Conservation (phyloP, 2,888 invertebrate genomes). For the Cerceris ruficornis region DNA sequence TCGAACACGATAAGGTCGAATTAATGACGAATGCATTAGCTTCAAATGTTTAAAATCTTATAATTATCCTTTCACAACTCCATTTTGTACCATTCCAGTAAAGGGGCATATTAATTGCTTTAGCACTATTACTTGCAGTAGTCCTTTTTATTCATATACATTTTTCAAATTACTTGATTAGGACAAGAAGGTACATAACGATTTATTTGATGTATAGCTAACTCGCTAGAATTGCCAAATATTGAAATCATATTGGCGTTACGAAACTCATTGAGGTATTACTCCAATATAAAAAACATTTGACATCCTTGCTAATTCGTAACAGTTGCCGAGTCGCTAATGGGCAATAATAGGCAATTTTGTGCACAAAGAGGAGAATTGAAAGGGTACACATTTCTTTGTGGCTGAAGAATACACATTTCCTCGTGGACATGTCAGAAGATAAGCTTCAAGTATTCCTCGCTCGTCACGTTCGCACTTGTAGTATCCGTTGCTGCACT, state of each 20-base stretch:
- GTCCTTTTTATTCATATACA: neutral
- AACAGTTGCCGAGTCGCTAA: too few species aligned
- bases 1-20: too few species aligned
- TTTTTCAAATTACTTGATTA: neutral
- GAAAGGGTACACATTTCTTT: constrained; percentile 86
- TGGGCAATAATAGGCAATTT: neutral
- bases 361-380: constrained; percentile 84
- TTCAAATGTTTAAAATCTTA: too few species aligned
- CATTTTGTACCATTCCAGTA: too few species aligned
- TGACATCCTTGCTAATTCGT: neutral
- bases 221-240: too few species aligned
- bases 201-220: too few species aligned
- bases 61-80: too few species aligned
- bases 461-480: constrained; percentile 84
- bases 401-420: constrained; percentile 89
- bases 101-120: neutral
- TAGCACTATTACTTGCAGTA: neutral
- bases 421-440: constrained; percentile 88
- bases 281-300: neutral
- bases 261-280: neutral
- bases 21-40: too few species aligned
- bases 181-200: too few species aligned
- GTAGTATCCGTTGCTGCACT: constrained; percentile 87
- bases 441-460: constrained; percentile 84
- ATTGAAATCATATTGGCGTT: neutral